Conservation (phyloP, 2,888 invertebrate species). For the Aphodius sticticus region DNA sequence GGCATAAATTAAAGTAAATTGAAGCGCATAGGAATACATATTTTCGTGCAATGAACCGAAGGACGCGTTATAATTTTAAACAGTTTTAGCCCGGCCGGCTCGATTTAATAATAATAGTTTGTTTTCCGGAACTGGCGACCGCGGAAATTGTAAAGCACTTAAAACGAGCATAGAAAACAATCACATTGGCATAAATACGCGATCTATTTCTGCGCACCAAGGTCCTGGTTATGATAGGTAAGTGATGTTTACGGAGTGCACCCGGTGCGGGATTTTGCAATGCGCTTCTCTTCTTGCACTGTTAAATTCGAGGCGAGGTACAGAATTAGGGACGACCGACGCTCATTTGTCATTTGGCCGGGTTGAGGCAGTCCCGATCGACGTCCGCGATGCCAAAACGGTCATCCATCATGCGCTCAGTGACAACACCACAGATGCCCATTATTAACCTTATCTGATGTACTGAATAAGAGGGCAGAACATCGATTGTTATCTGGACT, state of each 20-base stretch:
- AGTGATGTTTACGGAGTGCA: neutral
- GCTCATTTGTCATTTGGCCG: neutral
- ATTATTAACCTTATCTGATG: neutral
- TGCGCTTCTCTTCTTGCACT: neutral
- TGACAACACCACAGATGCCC: neutral
- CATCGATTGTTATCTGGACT: neutral
- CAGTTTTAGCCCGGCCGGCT: neutral
- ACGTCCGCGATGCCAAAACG: neutral
- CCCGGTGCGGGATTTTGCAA: neutral
- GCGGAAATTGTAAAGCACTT: neutral
- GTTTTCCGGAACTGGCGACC: neutral
- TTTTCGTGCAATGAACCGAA: neutral
- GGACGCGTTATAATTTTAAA: slow-evolving; percentile 4
- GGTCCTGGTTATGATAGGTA: neutral
- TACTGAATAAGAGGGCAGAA: slow-evolving; percentile 4
- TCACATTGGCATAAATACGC: neutral
- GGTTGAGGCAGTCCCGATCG: neutral
- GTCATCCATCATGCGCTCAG: neutral
- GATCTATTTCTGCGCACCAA: neutral
- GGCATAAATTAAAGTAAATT: neutral
- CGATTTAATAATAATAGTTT: neutral
- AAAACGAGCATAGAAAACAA: neutral
- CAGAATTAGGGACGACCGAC: neutral
- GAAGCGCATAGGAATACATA: neutral
- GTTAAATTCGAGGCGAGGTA: neutral